These are phyloP conservation scores for Drosophila picticornis DNA, from an alignment of 2,888 invertebrate genomes.

Conservation along the genomic window DNA sequence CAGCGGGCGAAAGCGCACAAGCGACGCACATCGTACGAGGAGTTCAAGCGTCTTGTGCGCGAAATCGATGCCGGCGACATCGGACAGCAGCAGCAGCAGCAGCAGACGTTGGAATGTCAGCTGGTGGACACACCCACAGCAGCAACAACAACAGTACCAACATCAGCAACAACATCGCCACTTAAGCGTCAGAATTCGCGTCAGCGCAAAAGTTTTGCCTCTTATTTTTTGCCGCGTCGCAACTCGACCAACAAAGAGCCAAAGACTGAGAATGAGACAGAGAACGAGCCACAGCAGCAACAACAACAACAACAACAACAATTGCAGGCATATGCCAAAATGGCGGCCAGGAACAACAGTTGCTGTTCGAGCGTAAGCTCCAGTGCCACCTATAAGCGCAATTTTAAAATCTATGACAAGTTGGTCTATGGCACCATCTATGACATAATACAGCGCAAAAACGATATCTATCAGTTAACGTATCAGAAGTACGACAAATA, in stretches of 20 bases:
- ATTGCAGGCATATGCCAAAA: slow-evolving; percentile 41
- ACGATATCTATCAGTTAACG: slow-evolving; percentile 84
- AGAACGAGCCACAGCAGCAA: slow-evolving; percentile 30
- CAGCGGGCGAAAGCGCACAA: slow-evolving; percentile 83
- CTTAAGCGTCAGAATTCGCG: slow-evolving; percentile 83
- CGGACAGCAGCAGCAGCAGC: slow-evolving; percentile 46
- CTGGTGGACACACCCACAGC: slow-evolving; percentile 44
- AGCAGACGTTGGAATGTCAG: slow-evolving; percentile 45
- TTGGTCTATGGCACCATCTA: slow-evolving; percentile 85
- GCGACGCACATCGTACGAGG: slow-evolving; percentile 85
- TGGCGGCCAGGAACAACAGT: slow-evolving; percentile 52
- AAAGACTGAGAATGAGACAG: slow-evolving; percentile 50
- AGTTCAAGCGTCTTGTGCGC: slow-evolving; percentile 84
- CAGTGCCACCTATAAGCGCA: slow-evolving; percentile 76
- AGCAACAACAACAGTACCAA: slow-evolving; percentile 6
- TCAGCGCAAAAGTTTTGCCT: slow-evolving; percentile 82
- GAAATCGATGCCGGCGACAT: slow-evolving; percentile 77
- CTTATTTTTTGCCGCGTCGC: slow-evolving; percentile 65
- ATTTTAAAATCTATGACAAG: slow-evolving; percentile 85
- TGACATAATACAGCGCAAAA: slow-evolving; percentile 85
- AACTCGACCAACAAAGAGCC: slow-evolving; percentile 50
- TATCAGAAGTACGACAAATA: slow-evolving; percentile 85
- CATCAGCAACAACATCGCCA: slow-evolving; percentile 54
- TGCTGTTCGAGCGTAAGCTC: slow-evolving; percentile 36
- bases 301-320: slow-evolving; percentile 55